Conservation (phyloP, 2,113 vertebrate species). For the Paratilapia polleni region DNA sequence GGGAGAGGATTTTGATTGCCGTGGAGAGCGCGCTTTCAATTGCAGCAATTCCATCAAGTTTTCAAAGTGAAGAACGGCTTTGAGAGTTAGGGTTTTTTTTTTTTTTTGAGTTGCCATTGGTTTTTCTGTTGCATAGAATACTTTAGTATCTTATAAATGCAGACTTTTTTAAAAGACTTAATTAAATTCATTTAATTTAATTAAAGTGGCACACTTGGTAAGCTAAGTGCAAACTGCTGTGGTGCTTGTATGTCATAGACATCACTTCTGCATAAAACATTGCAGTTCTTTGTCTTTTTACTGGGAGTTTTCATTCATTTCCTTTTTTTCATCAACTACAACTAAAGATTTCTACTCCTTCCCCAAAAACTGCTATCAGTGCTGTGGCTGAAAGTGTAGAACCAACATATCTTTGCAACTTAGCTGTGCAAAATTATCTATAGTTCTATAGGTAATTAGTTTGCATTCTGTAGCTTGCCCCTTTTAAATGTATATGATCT, state of each 20-base stretch:
- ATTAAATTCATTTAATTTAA: constrained; percentile 27
- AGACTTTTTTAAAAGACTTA: no score
- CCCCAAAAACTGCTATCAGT: background rate
- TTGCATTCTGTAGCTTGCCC: constrained; percentile 37
- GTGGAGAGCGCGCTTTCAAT: background rate
- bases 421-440: constrained; percentile 16
- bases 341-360: background rate
- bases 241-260: background rate
- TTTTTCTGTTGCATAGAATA: background rate
- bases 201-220: background rate
- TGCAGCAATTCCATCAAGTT: constrained; percentile 19
- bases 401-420: constrained; percentile 15
- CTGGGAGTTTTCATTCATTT: background rate
- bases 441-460: constrained; percentile 13
- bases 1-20: constrained; percentile 53
- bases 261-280: background rate
- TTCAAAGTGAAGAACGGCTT: constrained; percentile 26
- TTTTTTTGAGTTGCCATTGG: background rate
- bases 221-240: background rate
- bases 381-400: background rate
- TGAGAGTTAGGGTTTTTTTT: background rate
- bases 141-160: background rate
- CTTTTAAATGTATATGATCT: constrained; percentile 32
- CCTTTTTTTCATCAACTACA: background rate
- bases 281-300: background rate